Conservation (phyloP, 2,888 invertebrate species). For the Hydrotaea cyrtoneurina region DNA sequence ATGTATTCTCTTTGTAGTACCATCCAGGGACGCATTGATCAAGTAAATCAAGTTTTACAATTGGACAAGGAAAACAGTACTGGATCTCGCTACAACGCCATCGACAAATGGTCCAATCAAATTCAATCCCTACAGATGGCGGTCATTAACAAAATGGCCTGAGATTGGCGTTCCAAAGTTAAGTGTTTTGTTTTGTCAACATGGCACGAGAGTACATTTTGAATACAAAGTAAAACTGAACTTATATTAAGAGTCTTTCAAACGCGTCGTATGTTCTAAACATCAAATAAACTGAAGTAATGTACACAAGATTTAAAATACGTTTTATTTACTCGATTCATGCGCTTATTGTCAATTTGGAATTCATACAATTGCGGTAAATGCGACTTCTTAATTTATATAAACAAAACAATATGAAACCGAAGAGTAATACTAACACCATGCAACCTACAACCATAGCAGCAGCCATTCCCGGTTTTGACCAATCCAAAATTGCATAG, state of each 20-base stretch:
- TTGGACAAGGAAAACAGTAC: conserved; percentile 90
- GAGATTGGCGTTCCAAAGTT: conserved; percentile 69
- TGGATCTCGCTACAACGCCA: conserved; percentile 93
- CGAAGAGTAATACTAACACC: conserved; percentile 70
- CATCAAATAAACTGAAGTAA: conserved; percentile 7
- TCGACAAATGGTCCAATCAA: conserved; percentile 98
- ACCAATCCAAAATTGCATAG: conserved; percentile 89
- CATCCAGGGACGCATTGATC: conserved; percentile 93
- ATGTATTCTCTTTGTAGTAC: conserved; percentile 82
- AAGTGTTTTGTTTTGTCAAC: not conserved
- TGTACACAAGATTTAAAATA: conserved; percentile 11
- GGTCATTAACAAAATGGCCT: conserved; percentile 96
- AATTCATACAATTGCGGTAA: conserved; percentile 55
- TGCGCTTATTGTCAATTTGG: conserved; percentile 50
- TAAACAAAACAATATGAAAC: conserved; percentile 71
- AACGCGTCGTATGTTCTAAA: conserved; percentile 18
- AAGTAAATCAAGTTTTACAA: conserved; percentile 96
- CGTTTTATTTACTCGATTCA: conserved; percentile 29
- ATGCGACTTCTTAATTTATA: conserved; percentile 65
- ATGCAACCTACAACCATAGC: conserved; percentile 71
- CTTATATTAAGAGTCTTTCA: not conserved
- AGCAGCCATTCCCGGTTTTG: conserved; percentile 82
- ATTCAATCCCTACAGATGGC: conserved; percentile 92
- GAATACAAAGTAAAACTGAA: no score
- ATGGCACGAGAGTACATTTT: not conserved